Percentiles rank a stretch among this genome's conserved stretches.
Evolutionary conservation across 2,113 vertebrate species (phyloP).

Genomic region (Delphinus delphis): DNA sequence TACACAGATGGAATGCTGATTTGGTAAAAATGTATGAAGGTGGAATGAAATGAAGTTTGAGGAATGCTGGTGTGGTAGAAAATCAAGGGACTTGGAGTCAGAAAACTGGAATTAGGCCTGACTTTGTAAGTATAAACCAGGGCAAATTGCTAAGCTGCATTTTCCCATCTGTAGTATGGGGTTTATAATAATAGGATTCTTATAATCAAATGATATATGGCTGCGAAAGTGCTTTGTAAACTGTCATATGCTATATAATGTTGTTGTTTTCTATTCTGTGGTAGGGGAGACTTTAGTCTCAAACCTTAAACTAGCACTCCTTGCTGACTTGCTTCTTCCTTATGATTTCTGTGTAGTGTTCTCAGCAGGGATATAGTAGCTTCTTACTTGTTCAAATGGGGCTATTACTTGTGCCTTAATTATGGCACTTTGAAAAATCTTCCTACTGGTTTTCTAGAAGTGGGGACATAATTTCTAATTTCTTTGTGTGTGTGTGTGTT

Average conservation of each 20-base stretch:
- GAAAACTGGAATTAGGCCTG: slow-evolving; percentile 7
- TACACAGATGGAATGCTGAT: not conserved
- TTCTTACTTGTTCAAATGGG: not conserved
- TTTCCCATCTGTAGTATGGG: slow-evolving; percentile 2
- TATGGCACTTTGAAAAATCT: not conserved
- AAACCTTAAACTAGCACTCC: not conserved
- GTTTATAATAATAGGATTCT: slow-evolving; percentile 25
- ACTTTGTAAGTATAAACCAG: slow-evolving; percentile 15
- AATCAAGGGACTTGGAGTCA: not conserved
- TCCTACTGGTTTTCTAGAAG: not conserved
- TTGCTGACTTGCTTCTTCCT: not conserved
- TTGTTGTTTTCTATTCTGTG: not conserved
- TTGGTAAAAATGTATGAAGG: slow-evolving; percentile 6
- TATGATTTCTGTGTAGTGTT: slow-evolving; percentile 28
- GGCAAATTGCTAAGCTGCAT: not conserved
- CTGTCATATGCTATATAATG: not conserved
- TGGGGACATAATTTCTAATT: not conserved
- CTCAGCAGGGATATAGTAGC: not conserved
- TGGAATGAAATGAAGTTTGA: not conserved
- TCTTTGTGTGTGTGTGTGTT: not conserved
- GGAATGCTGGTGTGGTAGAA: not conserved
- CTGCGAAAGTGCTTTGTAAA: slow-evolving; percentile 12
- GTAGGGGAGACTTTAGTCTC: slow-evolving; percentile 17
- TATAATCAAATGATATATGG: not conserved
- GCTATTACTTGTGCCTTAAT: not conserved